phyloP scores from a whole-genome alignment of 2,888 invertebrate genomes.

The Stenichneumon culpator region DNA sequence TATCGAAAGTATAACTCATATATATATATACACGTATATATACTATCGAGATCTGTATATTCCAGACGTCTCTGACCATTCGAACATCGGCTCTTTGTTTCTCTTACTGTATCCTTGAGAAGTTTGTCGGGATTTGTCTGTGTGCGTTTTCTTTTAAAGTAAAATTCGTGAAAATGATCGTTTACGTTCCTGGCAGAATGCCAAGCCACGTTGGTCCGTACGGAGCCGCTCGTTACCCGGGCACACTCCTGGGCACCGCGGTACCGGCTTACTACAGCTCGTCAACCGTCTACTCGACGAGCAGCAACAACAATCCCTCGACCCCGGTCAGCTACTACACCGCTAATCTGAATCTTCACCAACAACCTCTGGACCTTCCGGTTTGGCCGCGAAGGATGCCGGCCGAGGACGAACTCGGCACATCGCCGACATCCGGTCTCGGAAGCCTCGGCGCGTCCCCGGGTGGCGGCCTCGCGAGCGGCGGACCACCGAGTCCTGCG shows the following conservation, averaged over 20 bases:
- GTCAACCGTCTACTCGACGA: slow-evolving; percentile 74
- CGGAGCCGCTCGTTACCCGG: slow-evolving; percentile 82
- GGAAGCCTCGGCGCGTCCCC: slow-evolving; percentile 76
- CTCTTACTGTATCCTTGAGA: neutral
- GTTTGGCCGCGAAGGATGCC: slow-evolving; percentile 84
- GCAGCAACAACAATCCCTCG: slow-evolving; percentile 61
- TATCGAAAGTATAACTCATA: neutral
- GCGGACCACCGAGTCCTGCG: slow-evolving; percentile 82
- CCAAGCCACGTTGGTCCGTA: slow-evolving; percentile 83
- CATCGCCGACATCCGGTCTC: slow-evolving; percentile 76
- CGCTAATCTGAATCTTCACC: slow-evolving; percentile 70
- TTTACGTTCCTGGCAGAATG: slow-evolving; percentile 85
- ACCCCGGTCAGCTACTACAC: slow-evolving; percentile 60
- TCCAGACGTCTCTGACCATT: slow-evolving; percentile 26
- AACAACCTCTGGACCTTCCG: slow-evolving; percentile 80
- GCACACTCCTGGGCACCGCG: slow-evolving; percentile 80
- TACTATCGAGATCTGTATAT: neutral
- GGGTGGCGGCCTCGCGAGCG: slow-evolving; percentile 74
- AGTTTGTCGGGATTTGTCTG: neutral
- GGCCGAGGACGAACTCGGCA: slow-evolving; percentile 82
- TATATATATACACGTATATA: slow-evolving; percentile 7
- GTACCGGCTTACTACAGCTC: slow-evolving; percentile 79
- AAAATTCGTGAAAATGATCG: slow-evolving; percentile 79
- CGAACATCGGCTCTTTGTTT: slow-evolving; percentile 19
- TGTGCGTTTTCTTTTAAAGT: slow-evolving; percentile 1